Percentiles rank a stretch among this genome's conserved stretches.
phyloP scores from a whole-genome alignment of 2,113 vertebrate species.

The Microtus pennsylvanicus region DNA sequence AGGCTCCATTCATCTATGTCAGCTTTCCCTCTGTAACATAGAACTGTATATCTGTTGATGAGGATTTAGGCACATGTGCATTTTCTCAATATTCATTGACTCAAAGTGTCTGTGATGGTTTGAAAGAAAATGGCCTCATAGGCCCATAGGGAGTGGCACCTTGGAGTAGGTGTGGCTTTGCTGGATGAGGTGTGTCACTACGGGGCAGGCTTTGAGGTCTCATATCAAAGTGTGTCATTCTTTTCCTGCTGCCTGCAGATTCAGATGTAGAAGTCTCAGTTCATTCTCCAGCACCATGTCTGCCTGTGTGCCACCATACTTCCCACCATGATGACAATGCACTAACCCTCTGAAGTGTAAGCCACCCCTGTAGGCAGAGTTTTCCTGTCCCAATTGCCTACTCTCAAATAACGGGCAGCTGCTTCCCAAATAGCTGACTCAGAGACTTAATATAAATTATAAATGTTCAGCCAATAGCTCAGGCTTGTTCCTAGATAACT shows the following conservation, averaged over 20 bases:
- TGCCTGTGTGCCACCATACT: not conserved
- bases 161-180: not conserved
- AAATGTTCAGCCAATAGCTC: not conserved
- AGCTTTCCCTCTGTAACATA: not conserved
- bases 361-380: not conserved
- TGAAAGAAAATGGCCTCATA: not conserved
- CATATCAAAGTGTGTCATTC: not conserved
- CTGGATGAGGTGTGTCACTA: not conserved
- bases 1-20: not conserved
- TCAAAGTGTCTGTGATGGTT: not conserved
- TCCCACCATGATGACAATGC: not conserved
- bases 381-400: not conserved
- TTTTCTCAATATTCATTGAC: not conserved
- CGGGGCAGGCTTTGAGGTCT: not conserved
- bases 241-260: not conserved
- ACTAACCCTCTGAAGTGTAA: not conserved
- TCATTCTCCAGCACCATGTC: not conserved
- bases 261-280: not conserved
- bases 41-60: not conserved
- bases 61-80: not conserved
- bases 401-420: not conserved
- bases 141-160: not conserved
- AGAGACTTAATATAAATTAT: not conserved
- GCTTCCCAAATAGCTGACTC: not conserved
- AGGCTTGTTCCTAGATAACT: not conserved